Percentiles rank a stretch among this genome's conserved stretches.
phyloP scores from a whole-genome alignment of 2,888 invertebrate genomes.

The Rhagonycha lutea region DNA sequence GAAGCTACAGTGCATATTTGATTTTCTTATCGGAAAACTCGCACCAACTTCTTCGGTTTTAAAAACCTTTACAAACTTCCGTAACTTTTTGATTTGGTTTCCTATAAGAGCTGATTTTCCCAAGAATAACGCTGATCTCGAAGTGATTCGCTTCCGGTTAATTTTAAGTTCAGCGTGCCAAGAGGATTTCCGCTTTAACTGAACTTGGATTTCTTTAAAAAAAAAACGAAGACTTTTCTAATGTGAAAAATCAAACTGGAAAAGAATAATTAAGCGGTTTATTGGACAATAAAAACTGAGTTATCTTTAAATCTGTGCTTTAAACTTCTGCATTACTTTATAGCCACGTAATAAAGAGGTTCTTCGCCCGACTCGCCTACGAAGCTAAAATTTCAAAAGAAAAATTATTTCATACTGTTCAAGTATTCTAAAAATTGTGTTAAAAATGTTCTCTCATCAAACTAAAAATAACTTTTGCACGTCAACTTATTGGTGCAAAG shows the following conservation, averaged over 20 bases:
- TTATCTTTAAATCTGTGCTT: no score
- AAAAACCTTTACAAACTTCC: not conserved
- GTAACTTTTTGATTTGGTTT: not conserved
- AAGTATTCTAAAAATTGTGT: not conserved
- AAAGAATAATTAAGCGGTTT: not conserved
- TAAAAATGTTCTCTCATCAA: not conserved
- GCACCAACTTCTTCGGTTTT: not conserved
- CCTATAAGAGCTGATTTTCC: not conserved
- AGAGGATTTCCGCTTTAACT: not conserved
- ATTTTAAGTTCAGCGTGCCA: not conserved
- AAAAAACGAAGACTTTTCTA: not conserved
- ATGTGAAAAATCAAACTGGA: not conserved
- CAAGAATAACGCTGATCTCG: not conserved
- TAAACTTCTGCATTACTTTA: not conserved
- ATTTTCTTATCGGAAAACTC: not conserved
- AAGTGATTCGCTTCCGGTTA: not conserved
- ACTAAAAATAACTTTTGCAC: not conserved
- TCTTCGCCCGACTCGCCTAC: not conserved
- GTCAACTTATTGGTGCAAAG: not conserved
- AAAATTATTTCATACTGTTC: not conserved
- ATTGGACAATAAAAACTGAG: not conserved
- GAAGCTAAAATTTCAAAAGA: not conserved
- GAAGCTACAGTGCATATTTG: not conserved
- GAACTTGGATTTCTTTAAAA: not conserved
- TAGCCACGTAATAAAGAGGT: not conserved